Base-by-base conservation (phyloP, 53 echinoderm and acorn worm species). In the Temnopleurus reevesii region DNA sequence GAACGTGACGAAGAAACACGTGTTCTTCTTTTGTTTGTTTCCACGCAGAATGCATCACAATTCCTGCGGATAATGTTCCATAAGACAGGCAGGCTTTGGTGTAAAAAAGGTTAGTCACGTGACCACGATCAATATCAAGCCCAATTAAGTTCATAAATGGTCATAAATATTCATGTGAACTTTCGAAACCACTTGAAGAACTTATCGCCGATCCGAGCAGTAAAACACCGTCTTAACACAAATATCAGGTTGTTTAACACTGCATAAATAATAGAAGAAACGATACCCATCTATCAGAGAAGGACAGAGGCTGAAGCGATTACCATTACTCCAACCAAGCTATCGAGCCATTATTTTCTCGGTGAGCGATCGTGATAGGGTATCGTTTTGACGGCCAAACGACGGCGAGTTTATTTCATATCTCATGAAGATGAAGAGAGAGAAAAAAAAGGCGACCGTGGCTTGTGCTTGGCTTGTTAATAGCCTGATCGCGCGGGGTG, bases 161-260 rank as follows among this genome's bases (percentile, higher is more conserved):
- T 59, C 85, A 85, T 85, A 49, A 85, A 85, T 85, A 85, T 85
- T 85, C 85, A 85, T 85, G 61, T 85, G 85, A 85, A 85, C 85
- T 85, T 85, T 85, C 43, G 38, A 59, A 60, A 85, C 85, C 85
- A 85, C 85, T 85, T 85, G n/a, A 33, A 59, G 85, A 59, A 85
- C 85, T 85, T 85, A 85, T 85, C 85, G 36, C 46, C 10, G 85
- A 85, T 85, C 85, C 41, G 44, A 46, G 45, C 85, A 85, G 10
- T 85, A 85, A 85, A 85, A 85, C 85, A 43, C 59, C 60, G 85
- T 85, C 85, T 85, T 85, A 85, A 85, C 85, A 85, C 85, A 85
- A 60, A 85, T 85, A 60, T 59, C 59, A 43, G 26, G 85, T 60
- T 85, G 85, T 85, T 85, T 59, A 85, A 85, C 85, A 85, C 85